phyloP scores from a whole-genome alignment of 2,797 vertebrate species.

The Betta splendens region DNA sequence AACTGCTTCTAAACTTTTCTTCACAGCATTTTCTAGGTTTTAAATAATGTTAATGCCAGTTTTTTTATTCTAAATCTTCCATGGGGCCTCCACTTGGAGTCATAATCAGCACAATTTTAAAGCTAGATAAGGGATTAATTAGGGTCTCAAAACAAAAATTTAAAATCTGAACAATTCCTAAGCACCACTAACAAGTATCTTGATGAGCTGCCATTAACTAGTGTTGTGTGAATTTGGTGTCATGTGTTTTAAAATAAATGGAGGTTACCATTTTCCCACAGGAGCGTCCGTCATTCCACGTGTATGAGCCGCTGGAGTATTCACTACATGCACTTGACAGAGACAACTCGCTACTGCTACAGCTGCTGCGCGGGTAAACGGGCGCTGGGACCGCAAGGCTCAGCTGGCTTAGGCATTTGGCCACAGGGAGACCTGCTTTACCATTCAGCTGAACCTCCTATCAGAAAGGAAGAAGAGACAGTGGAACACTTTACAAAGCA shows the following conservation, averaged over 20 bases:
- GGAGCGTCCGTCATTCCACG: conserved; percentile 89
- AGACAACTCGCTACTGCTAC: conserved; percentile 92
- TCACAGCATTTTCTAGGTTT: too few species aligned
- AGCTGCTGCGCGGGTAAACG: conserved; percentile 87
- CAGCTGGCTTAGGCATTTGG: conserved; percentile 86
- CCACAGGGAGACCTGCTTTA: conserved; percentile 79
- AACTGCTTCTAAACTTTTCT: too few species aligned
- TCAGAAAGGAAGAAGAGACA: conserved; percentile 20
- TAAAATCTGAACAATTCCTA: neutral
- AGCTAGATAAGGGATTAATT: conserved; percentile 29
- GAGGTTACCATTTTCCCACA: conserved; percentile 84
- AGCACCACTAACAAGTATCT: neutral
- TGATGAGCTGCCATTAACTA: conserved; percentile 11
- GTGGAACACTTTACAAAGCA: neutral
- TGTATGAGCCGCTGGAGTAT: conserved; percentile 91
- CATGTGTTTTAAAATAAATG: neutral
- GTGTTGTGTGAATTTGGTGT: conserved; percentile 10
- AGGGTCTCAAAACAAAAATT: conserved; percentile 13
- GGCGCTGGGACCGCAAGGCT: conserved; percentile 75
- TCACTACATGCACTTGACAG: conserved; percentile 94
- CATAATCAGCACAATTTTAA: neutral
- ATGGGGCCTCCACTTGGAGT: neutral
- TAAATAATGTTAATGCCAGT: neutral
- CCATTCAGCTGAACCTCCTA: conserved; percentile 85
- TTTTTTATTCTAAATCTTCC: neutral